Base-by-base conservation (phyloP, 2,888 invertebrate genomes). In the Ormyrus thymus region DNA sequence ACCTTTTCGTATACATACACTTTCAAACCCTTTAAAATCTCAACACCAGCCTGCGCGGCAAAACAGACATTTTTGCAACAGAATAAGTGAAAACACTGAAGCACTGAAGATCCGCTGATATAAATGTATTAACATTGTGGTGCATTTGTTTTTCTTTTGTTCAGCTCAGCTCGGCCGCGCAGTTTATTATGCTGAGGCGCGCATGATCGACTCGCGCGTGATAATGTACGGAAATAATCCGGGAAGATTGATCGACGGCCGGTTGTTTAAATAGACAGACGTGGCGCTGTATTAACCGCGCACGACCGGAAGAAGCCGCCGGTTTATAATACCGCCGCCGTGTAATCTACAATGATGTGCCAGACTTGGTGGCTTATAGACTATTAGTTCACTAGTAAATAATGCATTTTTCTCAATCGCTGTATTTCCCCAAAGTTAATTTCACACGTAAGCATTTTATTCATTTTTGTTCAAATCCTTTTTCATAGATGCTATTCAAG, bases 231-330 rank as follows among this genome's bases (percentile, higher is more conserved):
- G 13, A 29, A 29, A 29, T 29, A 29, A 29, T 29, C 29, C 29
- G 29, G 29, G 29, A 59, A 64, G 70, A 78, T 65, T 62, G 78
- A 78, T 81, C 77, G 81, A 80, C 81, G 76, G 56, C 72, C 46
- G 79, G 76, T 80, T 81, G 81, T 82, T 81, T 62, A 82, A 83
- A 83, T 80, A 79, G 82, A 82, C 82, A 81, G 79, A 78, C 65
- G 48, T 50, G 48, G 61, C 45, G 43, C 58, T 70, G 66, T 72
- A 78, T 62, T 68, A 50, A 69, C 75, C 70, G 70, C 70, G 70
- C 71, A 66, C 62, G 61, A 73, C 72, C 73, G 68, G 76, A 72
- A 73, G 62, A 69, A 50, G 64, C 46, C 11, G 62, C 45, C n/a
- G 61, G 58, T 71, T 76, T 65, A 71, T 46, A 59, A n/a, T 58